Evolutionary conservation across 2,113 vertebrate genomes (phyloP).

Genomic region (Zosterops japonicus): DNA sequence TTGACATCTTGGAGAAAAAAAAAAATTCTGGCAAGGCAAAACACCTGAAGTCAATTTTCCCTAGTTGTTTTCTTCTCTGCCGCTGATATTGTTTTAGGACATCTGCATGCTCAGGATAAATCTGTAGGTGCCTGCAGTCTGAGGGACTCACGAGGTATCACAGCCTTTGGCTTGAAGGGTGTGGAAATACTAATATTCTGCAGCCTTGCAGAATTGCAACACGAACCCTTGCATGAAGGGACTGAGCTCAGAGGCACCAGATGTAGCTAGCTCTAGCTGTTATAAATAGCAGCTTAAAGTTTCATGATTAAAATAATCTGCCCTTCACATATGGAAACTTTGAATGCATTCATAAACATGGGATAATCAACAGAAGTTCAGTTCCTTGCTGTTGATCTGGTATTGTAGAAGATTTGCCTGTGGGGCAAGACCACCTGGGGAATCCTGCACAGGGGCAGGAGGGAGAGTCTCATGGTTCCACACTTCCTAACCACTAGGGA

Average conservation of each 20-base stretch:
- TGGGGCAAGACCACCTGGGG: background rate
- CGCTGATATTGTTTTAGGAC: background rate
- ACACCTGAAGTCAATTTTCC: background rate
- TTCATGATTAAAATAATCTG: constrained; percentile 24
- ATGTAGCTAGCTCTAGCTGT: background rate
- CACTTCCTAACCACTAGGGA: background rate
- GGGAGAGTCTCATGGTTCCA: background rate
- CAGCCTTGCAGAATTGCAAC: background rate
- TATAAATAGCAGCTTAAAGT: constrained; percentile 20
- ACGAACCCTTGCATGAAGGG: background rate
- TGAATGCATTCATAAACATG: background rate
- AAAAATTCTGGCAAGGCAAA: background rate
- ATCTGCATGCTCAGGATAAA: background rate
- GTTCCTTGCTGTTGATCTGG: background rate
- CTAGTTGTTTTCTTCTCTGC: background rate
- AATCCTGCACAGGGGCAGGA: background rate
- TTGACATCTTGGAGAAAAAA: background rate
- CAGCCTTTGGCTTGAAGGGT: background rate
- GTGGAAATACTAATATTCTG: background rate
- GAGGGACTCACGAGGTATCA: background rate
- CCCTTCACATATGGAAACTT: background rate
- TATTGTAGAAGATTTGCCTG: background rate
- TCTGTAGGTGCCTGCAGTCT: background rate
- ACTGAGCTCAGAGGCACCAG: background rate
- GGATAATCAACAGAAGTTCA: background rate